A percentile compares a stretch with the other conserved stretches of the same genome.
Conservation (phyloP, 2,113 vertebrate species). For the Tragelaphus scriptus region DNA sequence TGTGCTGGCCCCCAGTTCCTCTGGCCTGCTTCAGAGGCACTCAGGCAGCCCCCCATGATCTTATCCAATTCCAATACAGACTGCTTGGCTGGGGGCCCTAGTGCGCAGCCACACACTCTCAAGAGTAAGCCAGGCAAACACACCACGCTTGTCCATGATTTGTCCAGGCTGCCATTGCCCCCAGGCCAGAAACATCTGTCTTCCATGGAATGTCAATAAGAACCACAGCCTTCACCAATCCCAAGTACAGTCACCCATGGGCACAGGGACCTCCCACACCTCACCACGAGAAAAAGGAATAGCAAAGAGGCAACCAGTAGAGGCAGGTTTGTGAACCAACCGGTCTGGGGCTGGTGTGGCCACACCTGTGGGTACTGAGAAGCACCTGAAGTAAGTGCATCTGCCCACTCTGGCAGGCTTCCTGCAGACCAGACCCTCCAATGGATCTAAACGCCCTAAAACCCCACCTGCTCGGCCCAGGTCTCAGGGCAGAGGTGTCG, state of each 20-base stretch:
- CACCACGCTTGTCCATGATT: background rate
- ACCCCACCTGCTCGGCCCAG: background rate
- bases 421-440: background rate
- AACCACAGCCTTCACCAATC: background rate
- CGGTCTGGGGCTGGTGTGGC: background rate
- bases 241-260: background rate
- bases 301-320: background rate
- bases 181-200: too few relatives aligned
- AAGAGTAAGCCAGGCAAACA: background rate
- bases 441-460: background rate
- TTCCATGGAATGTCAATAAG: background rate
- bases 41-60: background rate
- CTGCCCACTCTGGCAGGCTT: background rate
- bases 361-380: background rate
- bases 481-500: background rate
- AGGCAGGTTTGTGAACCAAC: too few relatives aligned
- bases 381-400: background rate
- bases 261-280: background rate
- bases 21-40: background rate
- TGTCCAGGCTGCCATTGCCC: background rate
- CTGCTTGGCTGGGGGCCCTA: too few relatives aligned
- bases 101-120: accelerated
- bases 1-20: accelerated
- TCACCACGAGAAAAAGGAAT: background rate
- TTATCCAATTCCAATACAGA: background rate